Percentiles rank a stretch among this genome's conserved stretches.
phyloP scores from a whole-genome alignment of 2,797 vertebrate species.

The Crypturellus tataupa region DNA sequence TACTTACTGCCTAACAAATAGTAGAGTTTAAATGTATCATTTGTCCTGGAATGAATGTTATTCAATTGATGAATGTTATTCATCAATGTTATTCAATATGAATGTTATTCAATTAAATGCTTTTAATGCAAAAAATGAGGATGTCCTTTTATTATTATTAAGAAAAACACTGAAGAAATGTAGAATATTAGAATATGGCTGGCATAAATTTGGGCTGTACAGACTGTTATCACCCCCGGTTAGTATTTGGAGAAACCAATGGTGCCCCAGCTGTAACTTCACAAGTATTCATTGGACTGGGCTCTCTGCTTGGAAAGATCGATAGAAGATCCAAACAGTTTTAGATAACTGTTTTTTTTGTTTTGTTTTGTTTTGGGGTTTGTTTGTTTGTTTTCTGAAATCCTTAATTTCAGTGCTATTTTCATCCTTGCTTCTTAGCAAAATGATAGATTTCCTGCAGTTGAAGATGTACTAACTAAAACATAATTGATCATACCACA shows the following conservation, averaged over 20 bases:
- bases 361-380: too few species aligned
- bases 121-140: neutral
- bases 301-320: neutral
- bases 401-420: neutral
- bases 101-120: neutral
- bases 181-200: neutral
- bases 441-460: neutral
- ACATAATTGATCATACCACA: accelerated
- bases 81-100: neutral
- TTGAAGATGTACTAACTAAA: neutral
- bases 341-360: neutral
- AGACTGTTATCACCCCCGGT: accelerated
- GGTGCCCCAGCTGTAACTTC: neutral
- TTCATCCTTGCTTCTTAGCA: neutral
- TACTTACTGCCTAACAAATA: neutral
- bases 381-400: neutral
- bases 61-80: neutral
- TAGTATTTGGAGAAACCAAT: neutral
- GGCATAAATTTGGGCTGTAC: neutral
- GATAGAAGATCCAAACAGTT: neutral
- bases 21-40: neutral
- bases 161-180: neutral
- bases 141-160: neutral
- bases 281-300: neutral
- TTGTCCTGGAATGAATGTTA: neutral